Evolutionary conservation across 2,113 vertebrate genomes (phyloP).

Genomic region (Notechis scutatus): DNA sequence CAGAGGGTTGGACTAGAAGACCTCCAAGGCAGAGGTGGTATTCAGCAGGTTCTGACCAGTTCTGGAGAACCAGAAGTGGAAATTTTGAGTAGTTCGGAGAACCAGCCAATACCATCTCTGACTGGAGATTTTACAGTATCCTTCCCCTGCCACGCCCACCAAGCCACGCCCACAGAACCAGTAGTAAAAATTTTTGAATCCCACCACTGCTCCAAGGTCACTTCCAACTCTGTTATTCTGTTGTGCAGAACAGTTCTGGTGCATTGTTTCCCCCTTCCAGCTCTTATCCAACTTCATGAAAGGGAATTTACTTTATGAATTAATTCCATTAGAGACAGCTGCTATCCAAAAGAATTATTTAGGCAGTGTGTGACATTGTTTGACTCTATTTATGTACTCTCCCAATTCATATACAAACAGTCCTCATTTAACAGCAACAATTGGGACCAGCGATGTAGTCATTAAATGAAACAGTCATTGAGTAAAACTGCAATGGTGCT

Average conservation of each 20-base stretch:
- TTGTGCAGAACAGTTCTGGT: neutral
- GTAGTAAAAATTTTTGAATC: too few relatives aligned
- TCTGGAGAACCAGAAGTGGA: too few relatives aligned
- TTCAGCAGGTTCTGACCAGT: too few relatives aligned
- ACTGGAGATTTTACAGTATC: too few relatives aligned
- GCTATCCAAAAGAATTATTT: neutral
- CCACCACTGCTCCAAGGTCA: neutral
- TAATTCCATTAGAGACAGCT: neutral
- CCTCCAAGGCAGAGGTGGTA: neutral
- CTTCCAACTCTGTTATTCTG: neutral
- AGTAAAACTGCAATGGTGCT: neutral
- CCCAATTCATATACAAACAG: neutral
- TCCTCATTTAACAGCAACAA: neutral
- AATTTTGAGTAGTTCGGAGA: too few relatives aligned
- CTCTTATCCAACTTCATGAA: neutral
- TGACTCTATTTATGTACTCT: neutral
- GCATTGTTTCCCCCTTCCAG: neutral
- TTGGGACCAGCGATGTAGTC: neutral
- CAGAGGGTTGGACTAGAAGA: neutral
- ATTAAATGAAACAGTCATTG: neutral
- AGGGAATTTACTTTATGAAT: neutral
- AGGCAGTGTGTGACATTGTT: neutral
- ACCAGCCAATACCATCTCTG: too few relatives aligned
- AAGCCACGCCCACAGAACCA: too few relatives aligned
- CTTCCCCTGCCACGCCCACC: too few relatives aligned